phyloP scores from a whole-genome alignment of 2,888 invertebrate genomes.

The Creontiades dilutus region DNA sequence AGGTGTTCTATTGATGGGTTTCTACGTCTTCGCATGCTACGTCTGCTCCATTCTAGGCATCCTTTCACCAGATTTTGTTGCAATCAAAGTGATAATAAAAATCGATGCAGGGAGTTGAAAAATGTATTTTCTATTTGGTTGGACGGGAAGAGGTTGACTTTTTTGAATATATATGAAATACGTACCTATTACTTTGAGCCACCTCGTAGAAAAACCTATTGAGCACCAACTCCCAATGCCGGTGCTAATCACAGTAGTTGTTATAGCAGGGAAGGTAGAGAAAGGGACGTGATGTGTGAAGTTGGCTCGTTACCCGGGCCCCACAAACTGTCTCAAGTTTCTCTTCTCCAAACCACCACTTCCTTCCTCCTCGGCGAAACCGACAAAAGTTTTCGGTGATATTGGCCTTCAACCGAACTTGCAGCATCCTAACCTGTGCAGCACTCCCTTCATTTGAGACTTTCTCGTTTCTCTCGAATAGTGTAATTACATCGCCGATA shows the following conservation, averaged over 20 bases:
- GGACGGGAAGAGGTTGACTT: no score
- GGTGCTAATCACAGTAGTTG: conserved; percentile 68
- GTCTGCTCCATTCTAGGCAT: no score
- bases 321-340: conserved; percentile 63
- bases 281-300: conserved; percentile 67
- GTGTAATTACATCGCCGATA: conserved; percentile 1
- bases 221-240: not conserved
- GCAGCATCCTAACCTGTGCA: conserved; percentile 37
- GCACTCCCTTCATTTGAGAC: conserved; percentile 13
- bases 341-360: conserved; percentile 47
- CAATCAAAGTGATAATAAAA: no score
- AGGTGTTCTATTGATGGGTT: no score
- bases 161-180: no score
- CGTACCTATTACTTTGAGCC: not conserved
- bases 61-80: no score
- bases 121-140: no score
- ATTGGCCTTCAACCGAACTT: conserved; percentile 55
- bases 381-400: conserved; percentile 59
- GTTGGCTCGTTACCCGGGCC: conserved; percentile 59
- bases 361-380: conserved; percentile 10
- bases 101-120: no score
- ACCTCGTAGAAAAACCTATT: conserved; percentile 26
- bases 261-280: conserved; percentile 15
- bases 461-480: conserved; percentile 2
- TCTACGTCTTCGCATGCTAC: no score